Percentiles rank a stretch among this genome's conserved stretches.
These are phyloP conservation scores for Psammodynastes pulverulentus DNA, from an alignment of 2,113 vertebrate genomes.

Conservation along the genomic window DNA sequence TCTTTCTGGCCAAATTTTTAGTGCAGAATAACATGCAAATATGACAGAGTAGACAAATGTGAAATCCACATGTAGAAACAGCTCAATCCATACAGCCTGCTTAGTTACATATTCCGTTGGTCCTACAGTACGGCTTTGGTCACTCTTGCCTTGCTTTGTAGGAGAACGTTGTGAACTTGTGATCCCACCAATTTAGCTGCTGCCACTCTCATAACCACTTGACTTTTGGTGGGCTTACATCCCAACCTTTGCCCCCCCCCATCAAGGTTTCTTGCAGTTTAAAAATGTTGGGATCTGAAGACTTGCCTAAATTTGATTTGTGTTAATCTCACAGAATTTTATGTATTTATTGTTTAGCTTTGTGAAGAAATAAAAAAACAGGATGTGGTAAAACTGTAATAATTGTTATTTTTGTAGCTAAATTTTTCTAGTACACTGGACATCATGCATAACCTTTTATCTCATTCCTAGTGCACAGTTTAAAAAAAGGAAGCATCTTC, in stretches of 20 bases:
- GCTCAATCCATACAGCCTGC: not conserved
- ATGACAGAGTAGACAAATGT: not conserved
- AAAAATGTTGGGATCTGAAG: not conserved
- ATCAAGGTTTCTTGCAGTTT: not conserved
- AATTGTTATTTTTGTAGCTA: not conserved
- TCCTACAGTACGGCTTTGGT: not conserved
- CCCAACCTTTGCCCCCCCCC: not conserved
- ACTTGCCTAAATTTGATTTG: not conserved
- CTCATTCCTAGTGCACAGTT: not conserved
- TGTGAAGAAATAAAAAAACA: too few species aligned
- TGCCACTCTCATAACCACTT: not conserved
- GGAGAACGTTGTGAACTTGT: not conserved
- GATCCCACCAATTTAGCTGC: not conserved
- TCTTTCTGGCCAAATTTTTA: not conserved
- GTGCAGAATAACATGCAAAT: not conserved
- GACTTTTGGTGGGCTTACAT: not conserved
- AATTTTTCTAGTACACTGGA: not conserved
- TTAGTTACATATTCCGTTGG: not conserved
- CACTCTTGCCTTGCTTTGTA: not conserved
- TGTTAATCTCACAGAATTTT: not conserved
- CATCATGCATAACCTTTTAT: not conserved
- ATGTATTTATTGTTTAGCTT: too few species aligned
- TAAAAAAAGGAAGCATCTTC: not conserved
- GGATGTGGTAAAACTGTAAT: not conserved
- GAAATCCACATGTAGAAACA: not conserved